Evolutionary conservation across 2,888 invertebrate genomes (phyloP).

Genomic region (Ormyrus labotus): DNA sequence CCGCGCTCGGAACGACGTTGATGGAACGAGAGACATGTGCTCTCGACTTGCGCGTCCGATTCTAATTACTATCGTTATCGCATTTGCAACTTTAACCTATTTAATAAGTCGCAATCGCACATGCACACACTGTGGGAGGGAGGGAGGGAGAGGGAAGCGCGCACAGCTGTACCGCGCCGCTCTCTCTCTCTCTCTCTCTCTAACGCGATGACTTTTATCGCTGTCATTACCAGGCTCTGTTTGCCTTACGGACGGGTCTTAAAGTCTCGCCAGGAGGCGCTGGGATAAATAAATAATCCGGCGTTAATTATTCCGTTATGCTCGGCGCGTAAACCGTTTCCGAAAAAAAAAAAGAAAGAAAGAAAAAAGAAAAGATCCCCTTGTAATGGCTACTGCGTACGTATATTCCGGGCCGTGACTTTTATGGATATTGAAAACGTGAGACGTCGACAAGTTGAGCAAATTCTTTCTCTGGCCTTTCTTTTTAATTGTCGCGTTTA

Average conservation of each 20-base stretch:
- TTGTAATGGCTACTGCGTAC: conserved; percentile 7
- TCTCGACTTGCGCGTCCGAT: conserved; percentile 56
- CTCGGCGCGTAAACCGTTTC: neutral
- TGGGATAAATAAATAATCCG: conserved; percentile 42
- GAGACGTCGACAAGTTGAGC: conserved; percentile 2
- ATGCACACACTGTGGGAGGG: conserved; percentile 59
- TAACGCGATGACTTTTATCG: conserved; percentile 52
- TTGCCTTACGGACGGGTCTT: conserved; percentile 24
- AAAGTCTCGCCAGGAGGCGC: conserved; percentile 7
- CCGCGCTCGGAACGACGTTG: conserved; percentile 1
- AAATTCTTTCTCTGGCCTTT: neutral
- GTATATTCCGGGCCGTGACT: neutral
- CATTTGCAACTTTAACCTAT: conserved; percentile 70
- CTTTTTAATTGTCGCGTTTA: neutral
- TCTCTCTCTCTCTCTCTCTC: neutral
- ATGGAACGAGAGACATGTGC: conserved; percentile 33
- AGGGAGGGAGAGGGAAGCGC: conserved; percentile 27
- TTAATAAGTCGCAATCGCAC: conserved; percentile 68
- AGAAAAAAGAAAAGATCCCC: neutral
- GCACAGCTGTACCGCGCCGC: conserved; percentile 18
- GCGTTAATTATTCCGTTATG: conserved; percentile 25
- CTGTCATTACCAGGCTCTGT: conserved; percentile 49
- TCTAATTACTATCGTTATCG: conserved; percentile 71
- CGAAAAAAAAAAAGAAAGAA: conserved; percentile 3
- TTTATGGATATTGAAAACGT: conserved; percentile 23